phyloP scores from a whole-genome alignment of 1,140 invertebrate species.

The Glossosoma conforme region DNA sequence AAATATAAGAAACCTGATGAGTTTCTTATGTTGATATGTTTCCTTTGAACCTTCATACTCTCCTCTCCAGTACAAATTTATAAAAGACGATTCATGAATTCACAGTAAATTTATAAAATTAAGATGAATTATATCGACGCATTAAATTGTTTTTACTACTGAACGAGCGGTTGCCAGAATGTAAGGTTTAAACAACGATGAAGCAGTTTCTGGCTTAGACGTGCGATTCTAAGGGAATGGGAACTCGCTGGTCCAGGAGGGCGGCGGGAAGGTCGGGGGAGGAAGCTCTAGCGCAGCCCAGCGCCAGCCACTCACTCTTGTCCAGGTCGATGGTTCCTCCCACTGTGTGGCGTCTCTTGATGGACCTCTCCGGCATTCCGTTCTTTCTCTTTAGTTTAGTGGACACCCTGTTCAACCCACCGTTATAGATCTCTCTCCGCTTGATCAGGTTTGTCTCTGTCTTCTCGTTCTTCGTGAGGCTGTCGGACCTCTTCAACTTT shows the following conservation, averaged over 20 bases:
- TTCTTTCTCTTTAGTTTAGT: slow-evolving; percentile 69
- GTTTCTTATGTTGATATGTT: too few species aligned
- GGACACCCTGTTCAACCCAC: slow-evolving; percentile 46
- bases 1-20: too few species aligned
- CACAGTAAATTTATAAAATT: too few species aligned
- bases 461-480: slow-evolving; percentile 73
- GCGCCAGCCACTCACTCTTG: slow-evolving; percentile 48
- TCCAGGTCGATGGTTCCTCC: slow-evolving; percentile 80
- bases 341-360: slow-evolving; percentile 86
- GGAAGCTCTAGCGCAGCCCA: slow-evolving; percentile 44
- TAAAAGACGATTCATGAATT: too few species aligned
- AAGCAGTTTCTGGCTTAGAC: slow-evolving; percentile 34
- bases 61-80: too few species aligned
- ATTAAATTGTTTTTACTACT: too few species aligned
- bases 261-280: slow-evolving; percentile 47
- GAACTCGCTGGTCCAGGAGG: slow-evolving; percentile 36
- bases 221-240: slow-evolving; percentile 46
- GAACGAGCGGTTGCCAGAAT: too few species aligned
- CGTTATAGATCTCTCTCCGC: slow-evolving; percentile 56
- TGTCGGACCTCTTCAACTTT: slow-evolving; percentile 50
- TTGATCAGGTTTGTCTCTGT: slow-evolving; percentile 74
- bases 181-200: neutral
- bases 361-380: slow-evolving; percentile 69
- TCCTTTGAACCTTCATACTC: too few species aligned
- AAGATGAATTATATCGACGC: too few species aligned